Conservation (phyloP, 1,140 invertebrate genomes). For the Drosophila ohnishii region DNA sequence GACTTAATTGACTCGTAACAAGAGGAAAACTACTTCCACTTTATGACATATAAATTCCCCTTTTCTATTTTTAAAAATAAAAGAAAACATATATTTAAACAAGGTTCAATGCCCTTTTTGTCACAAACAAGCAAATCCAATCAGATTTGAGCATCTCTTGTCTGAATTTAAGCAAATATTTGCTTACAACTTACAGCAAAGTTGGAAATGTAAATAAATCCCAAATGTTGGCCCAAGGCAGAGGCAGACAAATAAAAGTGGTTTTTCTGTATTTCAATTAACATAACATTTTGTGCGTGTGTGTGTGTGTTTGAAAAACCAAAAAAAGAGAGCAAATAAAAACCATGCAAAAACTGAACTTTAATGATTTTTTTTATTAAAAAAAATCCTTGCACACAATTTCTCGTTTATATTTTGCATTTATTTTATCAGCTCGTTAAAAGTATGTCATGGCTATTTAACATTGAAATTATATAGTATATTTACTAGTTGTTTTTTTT, state of each 20-base stretch:
- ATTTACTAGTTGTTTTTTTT: conserved; percentile 9
- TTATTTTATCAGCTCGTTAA: conserved; percentile 26
- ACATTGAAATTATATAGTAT: conserved; percentile 17
- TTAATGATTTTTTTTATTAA: conserved; percentile 18
- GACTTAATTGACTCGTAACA: conserved; percentile 33
- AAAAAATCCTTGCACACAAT: conserved; percentile 34
- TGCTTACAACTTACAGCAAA: conserved; percentile 49
- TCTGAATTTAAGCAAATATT: conserved; percentile 49
- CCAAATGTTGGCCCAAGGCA: conserved; percentile 3
- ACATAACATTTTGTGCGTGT: conserved; percentile 43
- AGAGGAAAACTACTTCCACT: not conserved
- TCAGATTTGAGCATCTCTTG: conserved; percentile 19
- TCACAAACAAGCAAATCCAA: conserved; percentile 6
- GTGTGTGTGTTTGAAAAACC: not conserved
- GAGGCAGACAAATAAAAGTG: conserved; percentile 39
- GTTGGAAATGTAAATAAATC: conserved; percentile 30
- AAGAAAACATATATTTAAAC: not conserved
- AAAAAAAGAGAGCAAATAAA: conserved; percentile 12
- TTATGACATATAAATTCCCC: not conserved
- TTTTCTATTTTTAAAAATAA: not conserved
- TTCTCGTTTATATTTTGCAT: conserved; percentile 20
- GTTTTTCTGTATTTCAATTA: conserved; percentile 52
- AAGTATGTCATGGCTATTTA: conserved; percentile 32
- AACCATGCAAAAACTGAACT: conserved; percentile 4
- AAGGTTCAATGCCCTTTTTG: conserved; percentile 27